phyloP scores from a whole-genome alignment of 2,888 invertebrate species.

The Germaria angustata region DNA sequence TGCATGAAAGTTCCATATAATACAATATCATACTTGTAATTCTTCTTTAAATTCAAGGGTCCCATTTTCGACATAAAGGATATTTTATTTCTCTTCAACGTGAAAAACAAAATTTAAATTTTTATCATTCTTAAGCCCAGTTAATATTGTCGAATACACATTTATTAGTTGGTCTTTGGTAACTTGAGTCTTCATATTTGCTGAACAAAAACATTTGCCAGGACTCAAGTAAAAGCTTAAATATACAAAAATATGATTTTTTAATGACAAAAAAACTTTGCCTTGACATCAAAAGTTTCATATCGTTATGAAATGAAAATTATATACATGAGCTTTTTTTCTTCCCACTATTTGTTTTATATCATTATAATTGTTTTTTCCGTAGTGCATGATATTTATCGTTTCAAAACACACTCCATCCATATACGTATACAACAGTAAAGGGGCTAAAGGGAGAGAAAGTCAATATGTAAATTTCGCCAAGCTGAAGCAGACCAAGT shows the following conservation, averaged over 20 bases:
- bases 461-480: conserved; percentile 55
- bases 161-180: conserved; percentile 48
- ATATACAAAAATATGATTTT: conserved; percentile 5
- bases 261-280: conserved; percentile 50
- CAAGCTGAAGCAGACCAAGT: neutral
- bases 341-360: conserved; percentile 6
- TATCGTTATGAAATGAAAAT: conserved; percentile 22
- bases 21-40: neutral
- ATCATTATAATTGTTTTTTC: conserved; percentile 17
- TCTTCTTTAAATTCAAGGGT: neutral
- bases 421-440: neutral
- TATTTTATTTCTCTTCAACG: neutral
- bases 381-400: conserved; percentile 27
- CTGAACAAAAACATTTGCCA: neutral
- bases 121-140: conserved; percentile 3
- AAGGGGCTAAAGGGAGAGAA: neutral
- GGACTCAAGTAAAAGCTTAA: neutral
- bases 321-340: conserved; percentile 41
- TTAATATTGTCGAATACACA: conserved; percentile 44
- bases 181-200: conserved; percentile 19
- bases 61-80: neutral
- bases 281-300: conserved; percentile 44
- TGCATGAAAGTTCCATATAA: neutral
- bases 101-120: neutral
- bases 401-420: conserved; percentile 7